phyloP scores from a whole-genome alignment of 2,113 vertebrate species.

The Tringa solitaria region DNA sequence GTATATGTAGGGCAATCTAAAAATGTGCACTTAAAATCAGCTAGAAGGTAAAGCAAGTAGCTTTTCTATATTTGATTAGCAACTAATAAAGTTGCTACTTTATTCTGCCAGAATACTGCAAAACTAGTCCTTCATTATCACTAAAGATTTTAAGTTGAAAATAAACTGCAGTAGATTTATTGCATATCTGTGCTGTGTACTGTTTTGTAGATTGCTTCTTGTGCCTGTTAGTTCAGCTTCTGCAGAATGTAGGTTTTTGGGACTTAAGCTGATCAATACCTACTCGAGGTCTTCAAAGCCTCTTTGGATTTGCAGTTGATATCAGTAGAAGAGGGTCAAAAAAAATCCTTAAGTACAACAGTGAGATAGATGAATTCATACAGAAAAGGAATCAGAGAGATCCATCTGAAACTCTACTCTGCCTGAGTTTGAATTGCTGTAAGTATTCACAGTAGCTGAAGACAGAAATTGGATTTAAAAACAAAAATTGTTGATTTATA shows the following conservation, averaged over 20 bases:
- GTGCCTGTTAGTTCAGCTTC: neutral
- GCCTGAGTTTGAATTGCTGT: neutral
- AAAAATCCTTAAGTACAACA: neutral
- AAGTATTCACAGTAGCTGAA: neutral
- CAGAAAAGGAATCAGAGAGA: conserved; percentile 40
- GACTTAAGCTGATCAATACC: conserved; percentile 48
- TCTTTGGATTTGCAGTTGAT: conserved; percentile 34
- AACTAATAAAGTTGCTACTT: neutral
- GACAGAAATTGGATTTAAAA: conserved; percentile 18
- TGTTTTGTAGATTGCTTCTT: neutral
- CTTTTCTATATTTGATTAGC: neutral
- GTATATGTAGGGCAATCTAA: neutral
- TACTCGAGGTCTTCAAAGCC: conserved; percentile 43
- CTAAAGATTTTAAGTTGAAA: neutral
- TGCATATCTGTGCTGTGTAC: neutral
- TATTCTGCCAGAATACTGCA: neutral
- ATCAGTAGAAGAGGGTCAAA: conserved; percentile 4
- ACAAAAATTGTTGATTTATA: conserved; percentile 2
- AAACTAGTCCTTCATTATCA: neutral
- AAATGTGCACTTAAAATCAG: neutral
- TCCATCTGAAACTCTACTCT: neutral
- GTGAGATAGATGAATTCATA: conserved; percentile 48
- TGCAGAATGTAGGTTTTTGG: conserved; percentile 19
- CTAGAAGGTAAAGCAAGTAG: neutral
- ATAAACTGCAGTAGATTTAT: neutral